A percentile compares a stretch with the other conserved stretches of the same genome.
Conservation (phyloP, 2,113 vertebrate genomes). For the Pavo muticus region DNA sequence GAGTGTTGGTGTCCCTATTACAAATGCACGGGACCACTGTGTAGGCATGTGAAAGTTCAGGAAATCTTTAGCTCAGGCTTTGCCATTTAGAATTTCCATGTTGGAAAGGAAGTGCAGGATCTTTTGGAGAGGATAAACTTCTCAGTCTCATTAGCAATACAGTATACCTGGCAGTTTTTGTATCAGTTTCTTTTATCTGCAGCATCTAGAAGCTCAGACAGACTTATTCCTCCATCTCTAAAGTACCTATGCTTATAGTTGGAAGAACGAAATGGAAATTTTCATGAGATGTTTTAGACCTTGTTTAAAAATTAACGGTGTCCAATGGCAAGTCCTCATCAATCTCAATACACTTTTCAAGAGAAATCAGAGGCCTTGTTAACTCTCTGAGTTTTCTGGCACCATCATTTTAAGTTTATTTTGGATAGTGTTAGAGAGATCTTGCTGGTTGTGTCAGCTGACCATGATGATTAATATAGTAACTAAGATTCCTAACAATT, state of each 20-base stretch:
- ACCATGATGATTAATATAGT: conserved; percentile 12
- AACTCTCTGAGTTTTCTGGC: background rate
- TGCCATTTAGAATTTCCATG: background rate
- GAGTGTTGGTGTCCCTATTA: background rate
- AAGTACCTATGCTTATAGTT: background rate
- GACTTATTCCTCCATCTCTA: background rate
- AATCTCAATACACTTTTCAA: background rate
- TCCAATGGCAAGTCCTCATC: background rate
- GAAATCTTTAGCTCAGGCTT: background rate
- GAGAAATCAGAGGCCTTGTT: background rate
- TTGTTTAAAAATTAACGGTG: background rate
- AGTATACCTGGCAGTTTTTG: background rate
- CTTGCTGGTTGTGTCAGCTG: background rate
- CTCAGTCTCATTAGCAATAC: background rate
- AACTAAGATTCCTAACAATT: conserved; percentile 44
- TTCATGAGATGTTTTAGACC: background rate
- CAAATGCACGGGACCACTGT: background rate
- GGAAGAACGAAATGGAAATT: background rate
- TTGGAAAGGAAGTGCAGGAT: background rate
- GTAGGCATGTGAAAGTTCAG: background rate
- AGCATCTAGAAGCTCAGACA: background rate
- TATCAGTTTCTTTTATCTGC: background rate
- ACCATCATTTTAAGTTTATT: conserved; percentile 16
- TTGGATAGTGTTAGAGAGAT: background rate
- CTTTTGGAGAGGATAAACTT: background rate